phyloP scores from a whole-genome alignment of 1,140 invertebrate species.

The Tenebrio molitor region DNA sequence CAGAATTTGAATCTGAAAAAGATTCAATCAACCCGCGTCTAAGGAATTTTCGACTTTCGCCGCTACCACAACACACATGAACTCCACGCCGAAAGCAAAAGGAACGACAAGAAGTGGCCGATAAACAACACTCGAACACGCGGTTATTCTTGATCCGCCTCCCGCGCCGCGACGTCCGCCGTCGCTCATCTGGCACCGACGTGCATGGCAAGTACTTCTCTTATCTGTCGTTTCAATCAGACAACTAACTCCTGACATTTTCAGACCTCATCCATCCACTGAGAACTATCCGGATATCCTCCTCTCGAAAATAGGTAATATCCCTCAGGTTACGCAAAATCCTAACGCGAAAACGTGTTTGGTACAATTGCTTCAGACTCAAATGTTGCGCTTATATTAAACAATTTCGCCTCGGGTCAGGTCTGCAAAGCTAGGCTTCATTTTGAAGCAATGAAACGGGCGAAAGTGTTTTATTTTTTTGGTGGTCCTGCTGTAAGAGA shows the following conservation, averaged over 20 bases:
- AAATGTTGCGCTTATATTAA: too few species aligned
- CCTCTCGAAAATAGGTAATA: conserved; percentile 22
- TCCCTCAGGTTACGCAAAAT: neutral
- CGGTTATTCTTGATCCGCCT: conserved; percentile 41
- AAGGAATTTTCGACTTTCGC: conserved; percentile 5
- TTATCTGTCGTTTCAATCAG: neutral
- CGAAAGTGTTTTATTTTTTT: too few species aligned
- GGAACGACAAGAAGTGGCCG: neutral
- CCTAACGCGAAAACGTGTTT: too few species aligned
- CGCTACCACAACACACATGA: conserved; percentile 13
- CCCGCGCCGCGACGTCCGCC: conserved; percentile 23
- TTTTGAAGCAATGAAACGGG: too few species aligned
- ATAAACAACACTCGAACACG: conserved; percentile 24
- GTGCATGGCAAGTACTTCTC: conserved; percentile 48
- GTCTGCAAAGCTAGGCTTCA: too few species aligned
- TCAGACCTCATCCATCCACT: neutral
- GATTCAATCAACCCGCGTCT: conserved; percentile 14
- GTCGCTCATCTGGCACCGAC: conserved; percentile 23
- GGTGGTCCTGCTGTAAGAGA: too few species aligned
- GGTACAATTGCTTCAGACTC: too few species aligned
- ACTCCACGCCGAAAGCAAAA: conserved; percentile 15
- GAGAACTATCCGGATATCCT: conserved; percentile 4
- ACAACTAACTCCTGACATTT: neutral
- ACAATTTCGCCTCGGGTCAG: too few species aligned
- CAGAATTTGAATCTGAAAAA: conserved; percentile 5